Evolutionary conservation across 2,888 invertebrate species (phyloP), one percentile per base, ranked within the genome.

Genomic region (Caenorhabditis zanzibari): DNA sequence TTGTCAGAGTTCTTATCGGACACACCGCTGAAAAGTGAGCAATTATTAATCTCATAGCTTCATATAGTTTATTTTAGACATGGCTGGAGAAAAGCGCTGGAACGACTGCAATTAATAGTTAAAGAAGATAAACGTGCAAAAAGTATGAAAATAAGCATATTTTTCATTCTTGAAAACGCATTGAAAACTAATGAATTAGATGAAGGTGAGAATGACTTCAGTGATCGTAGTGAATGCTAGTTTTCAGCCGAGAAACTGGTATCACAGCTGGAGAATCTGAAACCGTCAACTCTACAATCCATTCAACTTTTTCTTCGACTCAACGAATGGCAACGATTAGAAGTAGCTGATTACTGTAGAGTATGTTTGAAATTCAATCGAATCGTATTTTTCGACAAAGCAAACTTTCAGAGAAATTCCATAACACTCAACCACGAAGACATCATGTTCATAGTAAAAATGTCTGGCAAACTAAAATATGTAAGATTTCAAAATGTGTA

Each of bases 391-490:
- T n/a, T n/a, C n/a, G n/a, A n/a, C n/a, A n/a, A n/a, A n/a, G n/a
- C n/a, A n/a, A n/a, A n/a, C n/a, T 80, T 80, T 52, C 73, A 81
- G 74, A 52, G 74, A 26, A 81, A 81, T 26, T 56, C 66, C 0
- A 59, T 74, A 7, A 24, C 10, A 35, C 16, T 82, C 14, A 35
- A 26, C 9, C 66, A 74, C 28, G 68, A 75, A 44, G 72, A 75
- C 35, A 64, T 75, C 10, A 22, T 41, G 10, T 64, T 71, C n/a
- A 14, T 79, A 12, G 24, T 80, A 0, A 66, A 83, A 26, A 28
- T 83, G 49, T 64, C 71, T 38, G 80, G 75, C n/a, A 83, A 59
- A 83, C 14, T 80, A 6, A 83, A 74, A 75, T 72, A 47, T 49
- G 71, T 82, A 26, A 49, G 58, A n/a, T n/a, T 12, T 41, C 14